Conservation (phyloP, 2,113 vertebrate species). For the Gasterosteus nipponicus region DNA sequence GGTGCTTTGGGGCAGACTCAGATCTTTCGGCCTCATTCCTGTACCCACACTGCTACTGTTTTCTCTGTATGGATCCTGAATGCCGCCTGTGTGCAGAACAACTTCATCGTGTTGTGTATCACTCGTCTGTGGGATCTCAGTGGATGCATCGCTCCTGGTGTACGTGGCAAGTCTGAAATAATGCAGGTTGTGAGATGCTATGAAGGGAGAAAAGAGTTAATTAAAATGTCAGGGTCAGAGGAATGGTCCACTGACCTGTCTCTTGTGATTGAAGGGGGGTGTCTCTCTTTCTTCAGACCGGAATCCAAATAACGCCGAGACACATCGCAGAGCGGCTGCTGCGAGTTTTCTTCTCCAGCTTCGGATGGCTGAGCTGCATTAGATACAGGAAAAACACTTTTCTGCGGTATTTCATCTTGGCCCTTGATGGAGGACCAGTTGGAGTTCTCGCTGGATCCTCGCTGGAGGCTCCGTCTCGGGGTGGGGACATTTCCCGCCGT, state of each 20-base stretch:
- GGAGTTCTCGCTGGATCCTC: conserved; percentile 84
- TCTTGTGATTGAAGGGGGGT: not conserved
- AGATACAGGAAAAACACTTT: conserved; percentile 36
- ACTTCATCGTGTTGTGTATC: conserved; percentile 22
- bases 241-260: conserved; percentile 53
- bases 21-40: conserved; percentile 29
- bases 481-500: conserved; percentile 53
- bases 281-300: conserved; percentile 43
- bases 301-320: conserved; percentile 31
- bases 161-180: conserved; percentile 58
- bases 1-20: conserved; percentile 54
- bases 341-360: conserved; percentile 13
- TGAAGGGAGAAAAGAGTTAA: conserved; percentile 72
- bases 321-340: conserved; percentile 28
- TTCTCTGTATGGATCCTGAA: conserved; percentile 36
- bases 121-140: conserved; percentile 17
- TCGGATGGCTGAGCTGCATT: conserved; percentile 12
- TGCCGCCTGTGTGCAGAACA: not conserved
- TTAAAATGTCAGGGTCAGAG: conserved; percentile 73
- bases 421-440: conserved; percentile 77
- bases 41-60: conserved; percentile 36
- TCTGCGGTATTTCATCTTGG: conserved; percentile 36
- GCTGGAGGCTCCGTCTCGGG: conserved; percentile 83
- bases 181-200: conserved; percentile 65
- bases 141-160: conserved; percentile 23